Percentiles rank a stretch among this genome's conserved stretches.
Evolutionary conservation across 2,888 invertebrate species (phyloP).

Genomic region (Artemia sp.): DNA sequence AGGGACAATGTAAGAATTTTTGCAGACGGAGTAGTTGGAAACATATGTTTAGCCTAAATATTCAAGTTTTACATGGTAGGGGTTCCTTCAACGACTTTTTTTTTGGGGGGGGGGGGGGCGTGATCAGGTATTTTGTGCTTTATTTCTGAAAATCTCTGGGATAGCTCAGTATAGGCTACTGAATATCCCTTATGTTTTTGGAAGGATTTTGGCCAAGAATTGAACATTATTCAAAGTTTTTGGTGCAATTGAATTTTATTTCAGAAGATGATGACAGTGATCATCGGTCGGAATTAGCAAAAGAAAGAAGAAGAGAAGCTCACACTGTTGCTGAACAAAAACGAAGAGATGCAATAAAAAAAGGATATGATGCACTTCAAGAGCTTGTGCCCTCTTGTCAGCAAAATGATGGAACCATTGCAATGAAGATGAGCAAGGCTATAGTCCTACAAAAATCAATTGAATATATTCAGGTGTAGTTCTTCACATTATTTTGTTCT

Average conservation of each 20-base stretch:
- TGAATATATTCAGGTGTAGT: slow-evolving; percentile 50
- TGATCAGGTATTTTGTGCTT: too few relatives aligned
- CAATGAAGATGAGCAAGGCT: slow-evolving; percentile 89
- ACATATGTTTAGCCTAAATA: too few relatives aligned
- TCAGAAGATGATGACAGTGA: slow-evolving; percentile 45
- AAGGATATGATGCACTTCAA: slow-evolving; percentile 84
- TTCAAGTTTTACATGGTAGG: too few relatives aligned
- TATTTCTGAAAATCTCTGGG: too few relatives aligned
- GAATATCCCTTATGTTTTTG: too few relatives aligned
- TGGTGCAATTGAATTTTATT: slow-evolving; percentile 24
- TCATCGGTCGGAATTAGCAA: slow-evolving; percentile 53
- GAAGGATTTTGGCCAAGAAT: not conserved
- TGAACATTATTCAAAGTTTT: slow-evolving; percentile 16
- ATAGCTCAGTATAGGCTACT: too few relatives aligned
- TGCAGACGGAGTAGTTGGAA: too few relatives aligned
- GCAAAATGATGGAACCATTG: slow-evolving; percentile 64
- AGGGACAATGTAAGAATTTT: too few relatives aligned
- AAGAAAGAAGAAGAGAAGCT: slow-evolving; percentile 79
- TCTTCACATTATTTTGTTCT: not conserved
- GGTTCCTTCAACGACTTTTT: too few relatives aligned
- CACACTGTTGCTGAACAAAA: slow-evolving; percentile 95
- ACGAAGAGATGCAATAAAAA: slow-evolving; percentile 87
- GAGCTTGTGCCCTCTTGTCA: slow-evolving; percentile 84
- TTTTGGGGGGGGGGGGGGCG: too few relatives aligned
- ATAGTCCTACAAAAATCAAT: slow-evolving; percentile 85